These are phyloP conservation scores for Microtus montanus DNA, from an alignment of 2,113 vertebrate genomes.

Conservation along the genomic window DNA sequence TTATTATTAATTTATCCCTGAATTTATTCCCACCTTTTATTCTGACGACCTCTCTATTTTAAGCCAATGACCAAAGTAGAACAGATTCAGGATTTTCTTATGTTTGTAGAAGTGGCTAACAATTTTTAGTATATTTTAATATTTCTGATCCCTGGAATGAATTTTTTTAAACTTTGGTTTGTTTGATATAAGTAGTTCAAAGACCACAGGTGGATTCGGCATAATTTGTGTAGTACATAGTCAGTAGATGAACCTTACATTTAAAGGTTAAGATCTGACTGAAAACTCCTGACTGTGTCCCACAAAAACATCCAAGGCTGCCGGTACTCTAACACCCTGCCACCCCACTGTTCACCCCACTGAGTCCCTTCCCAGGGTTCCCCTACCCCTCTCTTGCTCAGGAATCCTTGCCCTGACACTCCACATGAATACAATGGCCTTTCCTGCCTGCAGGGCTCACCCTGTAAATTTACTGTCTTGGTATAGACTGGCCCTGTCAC, in stretches of 20 bases:
- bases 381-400: background rate
- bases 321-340: background rate
- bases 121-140: conserved; percentile 33
- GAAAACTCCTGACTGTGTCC: background rate
- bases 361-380: background rate
- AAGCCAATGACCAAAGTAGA: background rate
- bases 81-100: background rate
- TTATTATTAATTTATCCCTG: conserved; percentile 49
- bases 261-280: background rate
- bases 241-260: background rate
- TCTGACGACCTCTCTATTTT: background rate
- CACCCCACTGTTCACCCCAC: background rate
- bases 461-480: background rate
- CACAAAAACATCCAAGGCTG: background rate
- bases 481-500: too few relatives aligned
- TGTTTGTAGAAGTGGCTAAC: background rate
- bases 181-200: background rate
- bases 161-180: background rate
- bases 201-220: background rate
- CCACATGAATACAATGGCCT: background rate
- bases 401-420: background rate
- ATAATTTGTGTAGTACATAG: background rate
- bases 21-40: background rate
- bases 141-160: background rate
- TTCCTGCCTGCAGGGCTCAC: background rate